Conservation (phyloP, 2,888 invertebrate species). For the Hirtodrosophila cameraria region DNA sequence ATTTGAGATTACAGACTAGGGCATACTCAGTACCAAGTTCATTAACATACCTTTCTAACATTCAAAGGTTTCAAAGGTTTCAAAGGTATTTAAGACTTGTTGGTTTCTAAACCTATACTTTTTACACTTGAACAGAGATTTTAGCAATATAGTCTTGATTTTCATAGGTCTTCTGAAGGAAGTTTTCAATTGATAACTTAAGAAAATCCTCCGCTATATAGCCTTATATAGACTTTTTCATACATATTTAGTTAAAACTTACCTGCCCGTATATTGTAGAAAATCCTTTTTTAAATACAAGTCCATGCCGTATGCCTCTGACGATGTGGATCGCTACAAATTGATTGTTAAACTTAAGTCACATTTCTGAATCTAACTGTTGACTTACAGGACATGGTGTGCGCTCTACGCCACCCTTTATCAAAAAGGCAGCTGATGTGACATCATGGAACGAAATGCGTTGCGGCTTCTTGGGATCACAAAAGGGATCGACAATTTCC, state of each 20-base stretch:
- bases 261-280: conserved; percentile 97
- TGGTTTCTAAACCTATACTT: no score
- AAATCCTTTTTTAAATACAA: conserved; percentile 97
- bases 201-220: no score
- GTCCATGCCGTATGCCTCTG: conserved; percentile 91
- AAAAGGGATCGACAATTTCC: conserved; percentile 85
- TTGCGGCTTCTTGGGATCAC: conserved; percentile 89
- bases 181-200: no score
- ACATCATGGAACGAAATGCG: conserved; percentile 93
- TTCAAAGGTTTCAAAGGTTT: no score
- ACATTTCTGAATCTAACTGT: neutral
- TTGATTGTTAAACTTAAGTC: neutral
- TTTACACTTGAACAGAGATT: no score
- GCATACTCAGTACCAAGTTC: neutral
- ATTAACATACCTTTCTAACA: neutral
- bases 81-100: no score
- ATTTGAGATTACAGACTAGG: neutral
- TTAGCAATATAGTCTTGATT: no score
- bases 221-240: no score
- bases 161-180: no score
- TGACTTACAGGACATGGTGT: conserved; percentile 91
- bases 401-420: conserved; percentile 91
- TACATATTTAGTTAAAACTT: conserved; percentile 54
- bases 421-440: conserved; percentile 94
- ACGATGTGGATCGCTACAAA: conserved; percentile 92